A percentile compares a stretch with the other conserved stretches of the same genome.
These are phyloP conservation scores for Limnodromus scolopaceus DNA, from an alignment of 2,797 vertebrate species.

Conservation along the genomic window DNA sequence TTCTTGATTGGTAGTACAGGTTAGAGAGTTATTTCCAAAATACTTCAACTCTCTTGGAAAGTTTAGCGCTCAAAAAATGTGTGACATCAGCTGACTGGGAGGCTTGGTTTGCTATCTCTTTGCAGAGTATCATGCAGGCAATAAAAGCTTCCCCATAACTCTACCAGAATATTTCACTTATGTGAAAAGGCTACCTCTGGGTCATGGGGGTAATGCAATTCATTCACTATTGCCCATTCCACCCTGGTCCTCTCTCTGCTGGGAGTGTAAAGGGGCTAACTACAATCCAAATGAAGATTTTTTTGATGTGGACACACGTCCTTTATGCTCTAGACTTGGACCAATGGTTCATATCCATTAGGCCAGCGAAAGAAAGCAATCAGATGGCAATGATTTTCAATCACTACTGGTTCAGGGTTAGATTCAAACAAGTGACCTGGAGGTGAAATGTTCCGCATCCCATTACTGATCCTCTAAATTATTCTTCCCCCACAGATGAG, in stretches of 20 bases:
- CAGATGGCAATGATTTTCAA: slow-evolving; percentile 76
- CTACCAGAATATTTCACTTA: not conserved
- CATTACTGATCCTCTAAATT: slow-evolving; percentile 74
- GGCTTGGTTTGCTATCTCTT: not conserved
- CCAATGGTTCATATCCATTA: slow-evolving; percentile 65
- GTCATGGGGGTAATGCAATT: slow-evolving; percentile 7
- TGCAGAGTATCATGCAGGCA: not conserved
- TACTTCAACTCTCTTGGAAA: not conserved
- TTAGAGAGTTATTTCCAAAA: not conserved
- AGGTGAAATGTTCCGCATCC: slow-evolving; percentile 74
- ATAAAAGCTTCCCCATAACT: slow-evolving; percentile 4
- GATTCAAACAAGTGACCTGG: slow-evolving; percentile 73
- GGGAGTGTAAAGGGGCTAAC: slow-evolving; percentile 15
- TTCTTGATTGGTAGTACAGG: not conserved
- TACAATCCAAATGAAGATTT: slow-evolving; percentile 23
- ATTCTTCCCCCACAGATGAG: slow-evolving; percentile 68
- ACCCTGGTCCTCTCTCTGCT: not conserved
- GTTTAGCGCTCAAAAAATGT: not conserved
- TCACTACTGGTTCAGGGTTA: slow-evolving; percentile 70
- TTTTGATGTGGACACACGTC: slow-evolving; percentile 31
- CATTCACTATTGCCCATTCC: not conserved
- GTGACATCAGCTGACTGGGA: not conserved
- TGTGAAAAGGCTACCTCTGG: not conserved
- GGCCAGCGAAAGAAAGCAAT: slow-evolving; percentile 72
- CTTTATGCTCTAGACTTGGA: slow-evolving; percentile 41